phyloP scores from a whole-genome alignment of 2,113 vertebrate genomes.

The Crotalus horridus region DNA sequence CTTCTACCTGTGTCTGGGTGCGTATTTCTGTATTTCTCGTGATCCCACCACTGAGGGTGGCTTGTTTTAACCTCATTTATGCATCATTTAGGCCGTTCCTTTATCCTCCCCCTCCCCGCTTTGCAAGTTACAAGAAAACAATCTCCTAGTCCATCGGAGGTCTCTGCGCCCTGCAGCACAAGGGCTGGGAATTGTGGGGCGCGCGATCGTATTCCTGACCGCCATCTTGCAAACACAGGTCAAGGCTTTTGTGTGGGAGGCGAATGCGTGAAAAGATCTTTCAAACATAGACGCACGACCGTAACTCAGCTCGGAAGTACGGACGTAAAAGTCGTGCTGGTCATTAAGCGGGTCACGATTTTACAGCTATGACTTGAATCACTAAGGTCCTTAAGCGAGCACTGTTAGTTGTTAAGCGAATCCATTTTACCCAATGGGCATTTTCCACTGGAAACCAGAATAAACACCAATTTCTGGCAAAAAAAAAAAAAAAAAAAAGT shows the following conservation, averaged over 20 bases:
- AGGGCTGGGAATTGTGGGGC: neutral
- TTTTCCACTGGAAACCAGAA: no score
- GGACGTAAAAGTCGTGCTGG: neutral
- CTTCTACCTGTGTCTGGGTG: conserved; percentile 69
- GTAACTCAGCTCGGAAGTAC: neutral
- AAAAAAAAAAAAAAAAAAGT: neutral
- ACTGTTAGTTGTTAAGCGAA: no score
- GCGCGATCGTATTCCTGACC: neutral
- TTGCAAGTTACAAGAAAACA: neutral
- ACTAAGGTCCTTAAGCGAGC: neutral
- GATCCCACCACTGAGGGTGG: neutral
- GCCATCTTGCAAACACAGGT: neutral
- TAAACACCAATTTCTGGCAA: neutral
- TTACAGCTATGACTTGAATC: neutral
- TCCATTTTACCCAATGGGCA: no score
- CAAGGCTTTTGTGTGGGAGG: neutral
- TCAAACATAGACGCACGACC: neutral
- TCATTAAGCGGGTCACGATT: neutral
- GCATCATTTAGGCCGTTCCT: neutral
- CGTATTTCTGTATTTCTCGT: neutral
- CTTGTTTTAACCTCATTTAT: neutral
- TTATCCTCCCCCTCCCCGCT: neutral
- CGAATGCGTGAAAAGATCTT: neutral
- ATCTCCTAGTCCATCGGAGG: neutral
- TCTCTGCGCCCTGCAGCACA: neutral